Conservation (phyloP, 1,140 invertebrate species). For the Danaus plexippus region DNA sequence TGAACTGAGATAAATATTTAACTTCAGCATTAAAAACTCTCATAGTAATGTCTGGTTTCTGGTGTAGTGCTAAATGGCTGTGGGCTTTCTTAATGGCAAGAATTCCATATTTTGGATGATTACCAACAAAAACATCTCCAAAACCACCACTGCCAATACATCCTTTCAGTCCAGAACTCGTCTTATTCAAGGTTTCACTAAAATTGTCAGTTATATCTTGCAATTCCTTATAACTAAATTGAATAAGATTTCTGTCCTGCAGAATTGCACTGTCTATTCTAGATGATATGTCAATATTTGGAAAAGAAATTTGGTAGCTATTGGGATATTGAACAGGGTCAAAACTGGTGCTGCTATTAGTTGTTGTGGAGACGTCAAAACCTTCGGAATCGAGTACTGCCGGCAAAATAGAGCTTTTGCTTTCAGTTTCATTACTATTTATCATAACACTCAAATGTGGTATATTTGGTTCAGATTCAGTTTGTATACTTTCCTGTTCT, state of each 20-base stretch:
- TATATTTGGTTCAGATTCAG: slow-evolving; percentile 20
- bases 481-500: slow-evolving; percentile 10
- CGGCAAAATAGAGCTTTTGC: background rate
- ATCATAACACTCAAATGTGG: slow-evolving; percentile 32
- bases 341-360: slow-evolving; percentile 6
- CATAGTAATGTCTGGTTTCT: slow-evolving; percentile 58
- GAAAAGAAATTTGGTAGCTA: slow-evolving; percentile 33
- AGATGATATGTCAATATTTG: slow-evolving; percentile 31
- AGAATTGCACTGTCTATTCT: slow-evolving; percentile 47
- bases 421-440: slow-evolving; percentile 9
- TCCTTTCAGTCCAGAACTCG: slow-evolving; percentile 37
- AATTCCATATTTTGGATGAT: slow-evolving; percentile 50
- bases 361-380: background rate
- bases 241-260: slow-evolving; percentile 41
- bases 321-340: slow-evolving; percentile 9
- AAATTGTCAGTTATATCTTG: slow-evolving; percentile 51
- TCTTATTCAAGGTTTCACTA: slow-evolving; percentile 30
- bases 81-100: slow-evolving; percentile 77
- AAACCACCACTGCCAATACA: slow-evolving; percentile 79
- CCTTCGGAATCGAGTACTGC: slow-evolving; percentile 2
- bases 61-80: slow-evolving; percentile 53
- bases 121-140: slow-evolving; percentile 78
- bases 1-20: slow-evolving; percentile 71
- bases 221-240: slow-evolving; percentile 48
- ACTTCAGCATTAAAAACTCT: slow-evolving; percentile 80